Conservation (phyloP, 1,140 invertebrate genomes). For the Adelges cooleyi region DNA sequence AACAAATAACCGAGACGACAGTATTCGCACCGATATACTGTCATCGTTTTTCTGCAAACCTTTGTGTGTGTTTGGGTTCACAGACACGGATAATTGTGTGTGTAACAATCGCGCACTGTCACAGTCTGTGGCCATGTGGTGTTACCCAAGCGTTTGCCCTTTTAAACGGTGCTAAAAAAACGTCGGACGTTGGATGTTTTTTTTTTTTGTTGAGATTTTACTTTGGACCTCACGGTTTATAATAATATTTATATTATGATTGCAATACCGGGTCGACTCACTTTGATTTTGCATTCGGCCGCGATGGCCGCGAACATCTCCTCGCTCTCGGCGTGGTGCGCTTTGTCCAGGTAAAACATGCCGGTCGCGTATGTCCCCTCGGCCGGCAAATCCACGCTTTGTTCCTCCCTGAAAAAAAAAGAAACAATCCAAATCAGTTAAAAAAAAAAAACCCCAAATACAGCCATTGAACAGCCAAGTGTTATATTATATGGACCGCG, state of each 20-base stretch:
- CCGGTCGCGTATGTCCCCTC: constrained; percentile 90
- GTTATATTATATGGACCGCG: no score
- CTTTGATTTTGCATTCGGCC: constrained; percentile 61
- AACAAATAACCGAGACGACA: not conserved
- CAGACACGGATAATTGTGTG: not conserved
- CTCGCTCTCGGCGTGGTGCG: constrained; percentile 69
- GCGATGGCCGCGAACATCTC: constrained; percentile 69
- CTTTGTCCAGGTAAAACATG: constrained; percentile 82
- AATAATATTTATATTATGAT: not conserved
- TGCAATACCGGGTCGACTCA: constrained; percentile 36
- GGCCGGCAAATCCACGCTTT: constrained; percentile 68
- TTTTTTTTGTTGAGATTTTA: no score
- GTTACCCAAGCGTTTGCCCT: no score
- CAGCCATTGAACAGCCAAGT: no score
- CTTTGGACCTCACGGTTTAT: no score
- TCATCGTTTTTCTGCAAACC: not conserved
- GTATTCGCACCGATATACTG: constrained; percentile 17
- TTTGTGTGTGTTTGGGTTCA: not conserved
- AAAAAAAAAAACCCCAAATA: no score
- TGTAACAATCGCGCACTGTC: no score
- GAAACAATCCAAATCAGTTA: no score
- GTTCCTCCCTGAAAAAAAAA: constrained; percentile 49
- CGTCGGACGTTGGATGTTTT: not conserved
- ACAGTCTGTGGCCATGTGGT: not conserved
- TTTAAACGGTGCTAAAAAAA: constrained; percentile 11